phyloP scores from a whole-genome alignment of 2,113 vertebrate species.

The Hemiprocne comata region DNA sequence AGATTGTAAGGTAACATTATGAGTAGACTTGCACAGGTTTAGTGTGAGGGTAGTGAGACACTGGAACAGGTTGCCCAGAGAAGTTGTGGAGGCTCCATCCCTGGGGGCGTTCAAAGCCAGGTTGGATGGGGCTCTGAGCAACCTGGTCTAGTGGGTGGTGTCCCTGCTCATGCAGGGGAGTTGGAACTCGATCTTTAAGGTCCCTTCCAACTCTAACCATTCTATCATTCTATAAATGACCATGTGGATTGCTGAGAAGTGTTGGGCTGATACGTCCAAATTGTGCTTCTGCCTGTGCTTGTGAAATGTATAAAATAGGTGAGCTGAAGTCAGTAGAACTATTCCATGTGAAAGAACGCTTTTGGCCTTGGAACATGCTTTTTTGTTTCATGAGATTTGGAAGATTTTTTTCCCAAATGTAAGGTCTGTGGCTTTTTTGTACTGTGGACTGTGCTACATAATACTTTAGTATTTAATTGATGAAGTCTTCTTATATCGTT shows the following conservation, averaged over 20 bases:
- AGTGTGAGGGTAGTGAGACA: too few species aligned
- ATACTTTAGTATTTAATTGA: neutral
- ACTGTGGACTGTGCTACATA: neutral
- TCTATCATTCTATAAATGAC: neutral
- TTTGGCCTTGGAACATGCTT: neutral
- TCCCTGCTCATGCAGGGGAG: too few species aligned
- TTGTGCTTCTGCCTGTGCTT: neutral
- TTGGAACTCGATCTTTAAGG: too few species aligned
- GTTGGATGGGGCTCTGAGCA: too few species aligned
- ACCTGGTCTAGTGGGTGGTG: too few species aligned
- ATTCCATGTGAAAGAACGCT: neutral
- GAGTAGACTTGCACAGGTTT: neutral
- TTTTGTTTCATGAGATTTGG: neutral
- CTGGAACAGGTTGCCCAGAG: too few species aligned
- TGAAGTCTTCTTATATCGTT: neutral
- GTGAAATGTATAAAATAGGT: neutral
- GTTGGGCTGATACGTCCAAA: neutral
- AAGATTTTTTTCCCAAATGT: neutral
- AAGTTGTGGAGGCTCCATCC: too few species aligned
- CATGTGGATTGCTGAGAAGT: neutral
- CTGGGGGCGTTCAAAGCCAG: too few species aligned
- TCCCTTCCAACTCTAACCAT: too few species aligned
- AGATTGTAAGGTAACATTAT: neutral
- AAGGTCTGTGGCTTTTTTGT: neutral
- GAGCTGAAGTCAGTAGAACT: neutral